A percentile compares a stretch with the other conserved stretches of the same genome.
These are phyloP conservation scores for Ophioderma brevispina DNA, from an alignment of 35 echinoderm and acorn worm species.

Conservation along the genomic window DNA sequence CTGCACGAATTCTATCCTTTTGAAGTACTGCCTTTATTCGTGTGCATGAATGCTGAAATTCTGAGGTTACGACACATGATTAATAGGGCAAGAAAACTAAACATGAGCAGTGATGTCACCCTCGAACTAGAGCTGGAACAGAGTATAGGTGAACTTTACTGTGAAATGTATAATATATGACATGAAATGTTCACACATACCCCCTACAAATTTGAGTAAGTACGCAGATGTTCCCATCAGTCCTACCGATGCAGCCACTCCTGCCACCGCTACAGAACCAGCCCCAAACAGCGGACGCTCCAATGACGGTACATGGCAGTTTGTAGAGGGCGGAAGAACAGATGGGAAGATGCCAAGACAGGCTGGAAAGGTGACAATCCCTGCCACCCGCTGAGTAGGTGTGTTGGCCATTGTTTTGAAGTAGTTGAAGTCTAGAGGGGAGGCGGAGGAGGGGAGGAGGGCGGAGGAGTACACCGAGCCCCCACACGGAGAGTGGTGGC, in stretches of 20 bases:
- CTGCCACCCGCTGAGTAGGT: background rate
- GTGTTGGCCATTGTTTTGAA: background rate
- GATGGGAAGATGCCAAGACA: background rate
- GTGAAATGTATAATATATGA: too few relatives aligned
- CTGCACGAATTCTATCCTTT: too few relatives aligned
- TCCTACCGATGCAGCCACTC: conserved; percentile 1
- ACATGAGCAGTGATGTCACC: too few relatives aligned
- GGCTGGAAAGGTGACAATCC: background rate
- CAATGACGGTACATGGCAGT: background rate
- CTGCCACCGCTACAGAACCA: conserved; percentile 15
- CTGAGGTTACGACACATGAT: too few relatives aligned
- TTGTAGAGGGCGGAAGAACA: background rate
- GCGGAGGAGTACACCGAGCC: background rate
- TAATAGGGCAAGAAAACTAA: too few relatives aligned
- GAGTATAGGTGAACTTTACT: too few relatives aligned
- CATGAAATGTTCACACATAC: background rate
- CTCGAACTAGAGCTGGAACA: too few relatives aligned
- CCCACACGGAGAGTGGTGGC: background rate
- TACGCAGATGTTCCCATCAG: background rate
- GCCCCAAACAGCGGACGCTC: conserved; percentile 20
- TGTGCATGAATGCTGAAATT: too few relatives aligned
- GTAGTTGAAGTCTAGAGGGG: background rate
- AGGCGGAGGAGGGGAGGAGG: too few relatives aligned
- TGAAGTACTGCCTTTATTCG: too few relatives aligned
- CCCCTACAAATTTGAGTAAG: conserved; percentile 19